phyloP scores from a whole-genome alignment of 2,113 vertebrate species.

The Campylomormyrus tamandua region DNA sequence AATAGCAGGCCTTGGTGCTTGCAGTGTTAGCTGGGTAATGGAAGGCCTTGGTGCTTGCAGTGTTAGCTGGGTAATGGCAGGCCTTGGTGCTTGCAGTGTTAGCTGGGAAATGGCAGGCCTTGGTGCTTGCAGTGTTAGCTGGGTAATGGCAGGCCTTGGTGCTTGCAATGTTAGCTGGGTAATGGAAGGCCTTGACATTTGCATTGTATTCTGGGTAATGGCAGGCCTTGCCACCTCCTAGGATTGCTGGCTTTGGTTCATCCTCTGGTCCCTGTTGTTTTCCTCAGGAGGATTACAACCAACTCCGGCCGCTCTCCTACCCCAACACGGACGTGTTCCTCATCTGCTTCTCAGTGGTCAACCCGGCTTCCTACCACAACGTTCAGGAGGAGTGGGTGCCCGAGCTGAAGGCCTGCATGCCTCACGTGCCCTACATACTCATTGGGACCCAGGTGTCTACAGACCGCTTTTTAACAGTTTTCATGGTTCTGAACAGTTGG shows the following conservation, averaged over 20 bases:
- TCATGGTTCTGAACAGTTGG: not conserved
- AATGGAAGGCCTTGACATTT: not conserved
- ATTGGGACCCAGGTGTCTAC: conserved; percentile 75
- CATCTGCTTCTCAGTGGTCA: conserved; percentile 83
- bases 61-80: not conserved
- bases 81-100: not conserved
- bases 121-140: not conserved
- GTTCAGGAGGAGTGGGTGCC: conserved; percentile 84
- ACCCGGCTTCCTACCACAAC: conserved; percentile 79
- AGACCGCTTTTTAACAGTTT: not conserved
- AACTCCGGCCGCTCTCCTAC: conserved; percentile 78
- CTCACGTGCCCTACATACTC: conserved; percentile 76
- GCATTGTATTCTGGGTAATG: not conserved
- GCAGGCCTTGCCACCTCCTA: not conserved
- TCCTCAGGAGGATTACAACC: conserved; percentile 79
- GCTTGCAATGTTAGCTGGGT: not conserved
- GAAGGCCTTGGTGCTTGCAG: not conserved
- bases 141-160: not conserved
- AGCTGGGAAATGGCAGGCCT: not conserved
- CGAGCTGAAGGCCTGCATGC: conserved; percentile 77
- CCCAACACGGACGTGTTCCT: conserved; percentile 81
- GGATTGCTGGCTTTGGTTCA: not conserved
- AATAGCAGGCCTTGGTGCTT: not conserved
- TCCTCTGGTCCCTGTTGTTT: not conserved
- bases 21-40: not conserved